Evolutionary conservation across 2,888 invertebrate species (phyloP), one percentile per base, ranked within the genome.

Genomic region (Callinectes sapidus): DNA sequence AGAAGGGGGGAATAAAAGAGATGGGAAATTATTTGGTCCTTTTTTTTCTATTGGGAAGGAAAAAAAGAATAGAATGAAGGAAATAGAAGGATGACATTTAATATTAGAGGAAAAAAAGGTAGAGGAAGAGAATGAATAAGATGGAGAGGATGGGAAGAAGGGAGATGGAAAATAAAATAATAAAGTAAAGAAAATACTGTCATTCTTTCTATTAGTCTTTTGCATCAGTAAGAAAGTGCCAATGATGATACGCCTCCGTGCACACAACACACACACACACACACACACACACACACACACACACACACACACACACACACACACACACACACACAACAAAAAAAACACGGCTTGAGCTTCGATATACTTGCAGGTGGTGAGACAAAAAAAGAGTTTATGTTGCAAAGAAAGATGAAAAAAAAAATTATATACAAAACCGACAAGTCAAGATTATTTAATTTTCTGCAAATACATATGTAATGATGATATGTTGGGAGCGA

Each of bases 291-390:
- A 48, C 42, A 71, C 48, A 77, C 39, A 90, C 77, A 90, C 77
- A 90, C 77, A 90, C 77, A 77, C 42, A 77, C 77, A 90, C 77
- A 77, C 42, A 90, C 54, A 90, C 32, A 71, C 54, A 90, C 28
- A 90, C 32, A 77, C 35, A 90, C 28, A 90, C 28, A 89, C 48
- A 89, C 48, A 89, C 28, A 89, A 89, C 35, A 66, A 87, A 23
- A 61, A 89, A 54, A 89, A 54, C 16, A 13, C 16, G 39, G 48
- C 28, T 23, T 87, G n/a, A 18, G 18, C 28, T 13, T 87, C 8
- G 32, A 61, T 55, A 32, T 88, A 35, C 55, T 2, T 61, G 55
- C 55, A 88, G 55, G 42, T 87, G 54, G 54, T 54, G 55, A 35
- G 35, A 81, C n/a, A 35, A 81, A 35, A 81, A 35, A 81, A 81